Percentiles rank a stretch among this genome's conserved stretches.
phyloP scores from a whole-genome alignment of 1,140 invertebrate genomes.

The Drosophila kohkoa region DNA sequence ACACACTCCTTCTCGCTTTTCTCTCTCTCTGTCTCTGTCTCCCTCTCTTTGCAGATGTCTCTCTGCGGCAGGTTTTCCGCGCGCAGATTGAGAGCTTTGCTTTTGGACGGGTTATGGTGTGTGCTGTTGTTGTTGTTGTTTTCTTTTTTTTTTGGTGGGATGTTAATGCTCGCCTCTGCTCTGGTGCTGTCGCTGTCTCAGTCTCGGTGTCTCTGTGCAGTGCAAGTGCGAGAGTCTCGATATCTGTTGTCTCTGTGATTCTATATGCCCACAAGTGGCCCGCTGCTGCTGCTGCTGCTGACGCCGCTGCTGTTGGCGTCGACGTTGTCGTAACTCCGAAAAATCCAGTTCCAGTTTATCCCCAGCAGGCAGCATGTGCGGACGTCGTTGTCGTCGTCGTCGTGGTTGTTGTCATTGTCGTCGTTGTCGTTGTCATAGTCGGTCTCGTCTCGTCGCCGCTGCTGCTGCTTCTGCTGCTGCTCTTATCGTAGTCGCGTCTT shows the following conservation, averaged over 20 bases:
- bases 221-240: conserved; percentile 66
- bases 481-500: conserved; percentile 24
- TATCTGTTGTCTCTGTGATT: conserved; percentile 73
- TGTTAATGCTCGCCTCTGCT: conserved; percentile 36
- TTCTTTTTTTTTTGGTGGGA: conserved; percentile 17
- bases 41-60: neutral
- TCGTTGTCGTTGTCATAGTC: conserved; percentile 24
- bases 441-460: conserved; percentile 1
- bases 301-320: conserved; percentile 1
- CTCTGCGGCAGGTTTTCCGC: conserved; percentile 27
- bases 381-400: conserved; percentile 73
- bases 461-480: conserved; percentile 4
- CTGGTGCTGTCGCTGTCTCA: neutral
- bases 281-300: conserved; percentile 21
- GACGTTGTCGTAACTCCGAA: conserved; percentile 73
- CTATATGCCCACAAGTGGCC: conserved; percentile 57
- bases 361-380: conserved; percentile 84
- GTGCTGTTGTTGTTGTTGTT: too few relatives aligned
- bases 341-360: conserved; percentile 84
- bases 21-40: neutral
- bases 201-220: conserved; percentile 11
- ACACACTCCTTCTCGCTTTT: neutral
- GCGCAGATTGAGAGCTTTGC: conserved; percentile 49
- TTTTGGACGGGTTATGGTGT: conserved; percentile 56
- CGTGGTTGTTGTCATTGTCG: conserved; percentile 37